Percentiles rank a stretch among this genome's conserved stretches.
phyloP scores from a whole-genome alignment of 2,113 vertebrate genomes.

The Suricata suricatta region DNA sequence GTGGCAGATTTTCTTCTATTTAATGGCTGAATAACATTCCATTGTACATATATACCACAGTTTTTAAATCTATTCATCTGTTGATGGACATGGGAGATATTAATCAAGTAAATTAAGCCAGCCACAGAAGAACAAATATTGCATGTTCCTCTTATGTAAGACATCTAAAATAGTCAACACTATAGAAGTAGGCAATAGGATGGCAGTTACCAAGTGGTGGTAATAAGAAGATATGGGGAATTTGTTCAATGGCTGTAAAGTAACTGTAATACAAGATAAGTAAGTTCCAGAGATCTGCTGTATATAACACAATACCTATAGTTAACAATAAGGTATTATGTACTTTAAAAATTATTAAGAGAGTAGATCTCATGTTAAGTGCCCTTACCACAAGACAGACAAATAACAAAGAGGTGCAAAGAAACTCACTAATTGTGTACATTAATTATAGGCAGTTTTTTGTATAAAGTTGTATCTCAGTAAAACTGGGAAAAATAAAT shows the following conservation, averaged over 20 bases:
- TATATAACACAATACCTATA: not conserved
- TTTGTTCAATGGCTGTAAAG: not conserved
- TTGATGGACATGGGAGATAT: not conserved
- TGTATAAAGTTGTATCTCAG: not conserved
- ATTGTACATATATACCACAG: not conserved
- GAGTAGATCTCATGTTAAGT: not conserved
- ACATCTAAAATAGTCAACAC: not conserved
- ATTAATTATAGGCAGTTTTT: not conserved
- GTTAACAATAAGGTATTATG: not conserved
- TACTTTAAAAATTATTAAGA: not conserved
- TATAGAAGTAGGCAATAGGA: not conserved
- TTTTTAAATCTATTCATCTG: not conserved
- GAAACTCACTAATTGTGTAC: not conserved
- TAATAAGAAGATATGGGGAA: not conserved
- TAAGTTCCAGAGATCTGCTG: not conserved
- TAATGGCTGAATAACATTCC: not conserved
- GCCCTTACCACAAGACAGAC: not conserved
- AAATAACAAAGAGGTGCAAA: not conserved
- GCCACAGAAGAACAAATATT: not conserved
- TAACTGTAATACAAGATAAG: not conserved
- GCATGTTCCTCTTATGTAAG: not conserved
- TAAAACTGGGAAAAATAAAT: not conserved
- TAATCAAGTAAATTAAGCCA: constrained; percentile 4
- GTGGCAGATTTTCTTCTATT: not conserved
- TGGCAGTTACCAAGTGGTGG: not conserved